A percentile compares a stretch with the other conserved stretches of the same genome.
Evolutionary conservation across 2,888 invertebrate species (phyloP).

Genomic region (Agrochola litura): DNA sequence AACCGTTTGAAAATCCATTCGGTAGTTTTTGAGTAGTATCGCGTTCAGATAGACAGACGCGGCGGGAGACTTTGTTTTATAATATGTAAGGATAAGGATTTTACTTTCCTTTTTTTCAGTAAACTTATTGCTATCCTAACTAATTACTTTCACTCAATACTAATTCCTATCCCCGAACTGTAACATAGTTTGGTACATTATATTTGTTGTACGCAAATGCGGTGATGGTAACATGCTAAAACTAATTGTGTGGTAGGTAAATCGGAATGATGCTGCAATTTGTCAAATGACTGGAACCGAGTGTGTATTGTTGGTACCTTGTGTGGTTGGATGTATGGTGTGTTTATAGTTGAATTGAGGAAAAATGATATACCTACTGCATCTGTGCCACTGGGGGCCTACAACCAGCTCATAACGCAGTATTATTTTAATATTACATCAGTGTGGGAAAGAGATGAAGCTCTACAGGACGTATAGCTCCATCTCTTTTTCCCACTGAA

Average conservation of each 20-base stretch:
- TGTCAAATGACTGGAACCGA: constrained; percentile 71
- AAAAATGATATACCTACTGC: neutral
- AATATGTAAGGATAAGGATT: no score
- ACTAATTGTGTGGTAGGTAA: constrained; percentile 84
- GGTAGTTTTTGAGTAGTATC: no score
- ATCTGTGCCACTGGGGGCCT: neutral
- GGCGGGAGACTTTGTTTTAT: no score
- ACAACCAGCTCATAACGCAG: no score
- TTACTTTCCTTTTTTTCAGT: neutral
- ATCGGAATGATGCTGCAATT: constrained; percentile 80
- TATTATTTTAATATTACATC: no score
- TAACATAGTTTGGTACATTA: constrained; percentile 58
- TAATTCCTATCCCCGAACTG: constrained; percentile 11
- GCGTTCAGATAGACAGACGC: no score
- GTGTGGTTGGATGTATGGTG: neutral
- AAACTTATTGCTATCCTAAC: neutral
- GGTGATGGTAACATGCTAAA: constrained; percentile 76
- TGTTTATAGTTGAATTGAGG: constrained; percentile 18
- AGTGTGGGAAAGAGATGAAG: no score
- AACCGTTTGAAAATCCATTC: no score
- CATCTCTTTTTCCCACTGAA: no score
- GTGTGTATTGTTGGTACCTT: neutral
- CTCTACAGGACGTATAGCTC: no score
- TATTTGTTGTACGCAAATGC: constrained; percentile 74
- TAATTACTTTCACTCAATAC: constrained; percentile 2